Evolutionary conservation across 2,888 invertebrate genomes (phyloP).

Genomic region (Callyntrura sp.): DNA sequence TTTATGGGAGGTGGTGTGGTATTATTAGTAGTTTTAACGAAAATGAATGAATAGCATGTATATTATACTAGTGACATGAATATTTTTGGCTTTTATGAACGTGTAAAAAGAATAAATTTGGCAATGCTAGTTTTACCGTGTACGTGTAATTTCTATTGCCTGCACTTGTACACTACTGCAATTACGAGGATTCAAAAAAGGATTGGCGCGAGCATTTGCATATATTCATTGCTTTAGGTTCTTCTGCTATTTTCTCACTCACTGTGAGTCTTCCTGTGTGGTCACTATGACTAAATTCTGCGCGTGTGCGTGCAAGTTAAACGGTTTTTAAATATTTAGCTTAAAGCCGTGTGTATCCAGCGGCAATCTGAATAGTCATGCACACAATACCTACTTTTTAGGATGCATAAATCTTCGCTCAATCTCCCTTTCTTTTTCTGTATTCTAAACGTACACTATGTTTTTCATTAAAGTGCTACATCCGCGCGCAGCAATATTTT

Average conservation of each 20-base stretch:
- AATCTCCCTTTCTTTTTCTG: neutral
- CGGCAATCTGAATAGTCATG: neutral
- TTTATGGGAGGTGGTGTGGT: neutral
- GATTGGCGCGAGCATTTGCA: slow-evolving; percentile 19
- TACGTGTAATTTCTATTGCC: neutral
- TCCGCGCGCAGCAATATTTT: neutral
- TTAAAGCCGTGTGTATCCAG: too few species aligned
- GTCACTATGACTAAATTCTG: neutral
- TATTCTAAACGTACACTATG: neutral
- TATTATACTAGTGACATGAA: neutral
- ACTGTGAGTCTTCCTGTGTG: slow-evolving; percentile 4
- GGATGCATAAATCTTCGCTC: neutral
- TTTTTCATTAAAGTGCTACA: slow-evolving; percentile 4
- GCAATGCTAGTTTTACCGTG: neutral
- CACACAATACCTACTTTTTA: neutral
- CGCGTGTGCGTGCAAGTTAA: neutral
- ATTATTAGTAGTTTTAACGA: neutral
- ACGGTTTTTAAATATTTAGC: neutral
- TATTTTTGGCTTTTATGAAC: slow-evolving; percentile 36
- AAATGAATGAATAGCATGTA: too few species aligned
- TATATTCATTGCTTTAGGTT: slow-evolving; percentile 10
- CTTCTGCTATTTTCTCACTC: neutral
- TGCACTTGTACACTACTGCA: neutral
- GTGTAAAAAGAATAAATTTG: slow-evolving; percentile 31
- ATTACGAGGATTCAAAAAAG: slow-evolving; percentile 16